Conservation (phyloP, 2,888 invertebrate species). For the Hemithea aestivaria region DNA sequence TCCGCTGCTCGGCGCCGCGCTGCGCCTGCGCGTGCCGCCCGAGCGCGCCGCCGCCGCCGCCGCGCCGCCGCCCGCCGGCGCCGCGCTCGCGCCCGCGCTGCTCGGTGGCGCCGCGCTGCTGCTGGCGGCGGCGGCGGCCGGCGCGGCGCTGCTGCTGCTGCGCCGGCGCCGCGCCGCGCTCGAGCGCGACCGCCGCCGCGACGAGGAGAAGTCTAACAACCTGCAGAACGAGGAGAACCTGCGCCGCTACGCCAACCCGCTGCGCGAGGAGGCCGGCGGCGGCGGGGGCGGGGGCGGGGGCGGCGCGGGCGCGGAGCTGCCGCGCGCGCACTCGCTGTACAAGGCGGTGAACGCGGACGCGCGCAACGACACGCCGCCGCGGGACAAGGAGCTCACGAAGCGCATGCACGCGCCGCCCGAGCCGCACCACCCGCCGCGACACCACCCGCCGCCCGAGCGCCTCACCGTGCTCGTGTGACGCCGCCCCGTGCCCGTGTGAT, state of each 20-base stretch:
- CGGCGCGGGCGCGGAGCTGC: constrained; percentile 65
- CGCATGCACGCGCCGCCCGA: constrained; percentile 78
- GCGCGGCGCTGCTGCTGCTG: constrained; percentile 39
- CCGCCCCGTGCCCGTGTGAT: constrained; percentile 35
- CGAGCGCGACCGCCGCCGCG: constrained; percentile 82
- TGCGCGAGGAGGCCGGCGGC: constrained; percentile 79
- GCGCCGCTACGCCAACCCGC: constrained; percentile 88
- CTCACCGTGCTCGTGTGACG: constrained; percentile 68
- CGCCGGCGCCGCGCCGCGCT: constrained; percentile 42
- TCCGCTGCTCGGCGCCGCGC: constrained; percentile 61
- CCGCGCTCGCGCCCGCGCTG: constrained; percentile 43
- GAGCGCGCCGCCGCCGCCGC: constrained; percentile 30
- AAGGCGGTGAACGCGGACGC: constrained; percentile 92
- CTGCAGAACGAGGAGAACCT: constrained; percentile 94
- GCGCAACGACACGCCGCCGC: constrained; percentile 88
- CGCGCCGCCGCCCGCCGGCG: constrained; percentile 82
- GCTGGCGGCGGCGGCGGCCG: constrained; percentile 31
- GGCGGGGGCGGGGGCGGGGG: constrained; percentile 55
- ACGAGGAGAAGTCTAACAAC: constrained; percentile 94
- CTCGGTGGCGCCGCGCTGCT: constrained; percentile 29
- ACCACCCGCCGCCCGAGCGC: constrained; percentile 56
- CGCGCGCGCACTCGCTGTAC: constrained; percentile 83
- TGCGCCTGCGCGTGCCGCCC: constrained; percentile 55
- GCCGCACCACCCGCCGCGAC: constrained; percentile 43
- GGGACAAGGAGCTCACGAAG: constrained; percentile 88